phyloP scores from a whole-genome alignment of 1,140 invertebrate genomes.

The Trichoplusia ni region DNA sequence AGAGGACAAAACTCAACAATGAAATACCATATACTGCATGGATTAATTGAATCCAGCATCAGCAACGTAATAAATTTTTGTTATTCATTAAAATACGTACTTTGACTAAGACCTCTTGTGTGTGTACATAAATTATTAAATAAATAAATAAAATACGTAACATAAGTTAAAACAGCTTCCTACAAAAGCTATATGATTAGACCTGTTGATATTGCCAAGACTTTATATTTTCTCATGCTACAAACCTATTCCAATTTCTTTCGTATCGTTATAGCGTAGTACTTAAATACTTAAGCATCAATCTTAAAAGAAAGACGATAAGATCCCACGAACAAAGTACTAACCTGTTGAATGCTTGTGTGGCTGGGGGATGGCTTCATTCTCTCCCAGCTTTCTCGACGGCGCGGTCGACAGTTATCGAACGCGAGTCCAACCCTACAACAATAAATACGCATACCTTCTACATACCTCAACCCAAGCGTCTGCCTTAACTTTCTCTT shows the following conservation, averaged over 20 bases:
- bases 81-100: too few relatives aligned
- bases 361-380: constrained; percentile 47
- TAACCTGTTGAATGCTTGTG: constrained; percentile 62
- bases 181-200: too few relatives aligned
- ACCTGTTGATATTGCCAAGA: too few relatives aligned
- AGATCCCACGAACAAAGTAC: constrained; percentile 44
- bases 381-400: constrained; percentile 48
- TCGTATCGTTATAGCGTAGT: constrained; percentile 2
- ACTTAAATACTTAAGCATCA: constrained; percentile 19
- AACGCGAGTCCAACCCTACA: constrained; percentile 16
- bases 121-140: too few relatives aligned
- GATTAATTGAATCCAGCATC: too few relatives aligned
- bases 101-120: too few relatives aligned
- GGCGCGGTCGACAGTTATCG: constrained; percentile 46
- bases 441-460: constrained; percentile 24
- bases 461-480: constrained; percentile 5
- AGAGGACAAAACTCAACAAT: too few relatives aligned
- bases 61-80: too few relatives aligned
- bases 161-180: too few relatives aligned
- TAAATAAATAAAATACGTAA: too few relatives aligned
- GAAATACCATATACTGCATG: too few relatives aligned
- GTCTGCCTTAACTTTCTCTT: constrained; percentile 22
- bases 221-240: too few relatives aligned
- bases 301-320: constrained; percentile 31
- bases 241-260: constrained; percentile 18